Percentiles rank a stretch among this genome's conserved stretches.
Evolutionary conservation across 92 coral and sea anemone species (phyloP).

Genomic region (Galaxea fascicularis): DNA sequence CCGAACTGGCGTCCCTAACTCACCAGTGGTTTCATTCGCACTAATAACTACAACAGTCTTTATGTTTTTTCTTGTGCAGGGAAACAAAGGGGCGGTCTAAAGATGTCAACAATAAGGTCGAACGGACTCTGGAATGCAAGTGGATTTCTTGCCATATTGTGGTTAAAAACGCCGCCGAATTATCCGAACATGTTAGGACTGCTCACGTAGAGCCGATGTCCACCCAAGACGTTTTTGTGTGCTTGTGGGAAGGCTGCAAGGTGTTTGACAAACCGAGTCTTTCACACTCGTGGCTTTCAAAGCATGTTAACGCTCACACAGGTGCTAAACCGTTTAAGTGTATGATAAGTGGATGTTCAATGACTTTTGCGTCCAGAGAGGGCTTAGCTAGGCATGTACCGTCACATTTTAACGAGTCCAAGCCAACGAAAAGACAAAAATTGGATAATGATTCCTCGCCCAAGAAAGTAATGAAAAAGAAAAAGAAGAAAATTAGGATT

Average conservation of each 20-base stretch:
- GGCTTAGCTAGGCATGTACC: conserved; percentile 99
- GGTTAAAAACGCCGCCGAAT: conserved; percentile 48
- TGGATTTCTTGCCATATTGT: conserved; percentile 38
- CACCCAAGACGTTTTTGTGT: conserved; percentile 86
- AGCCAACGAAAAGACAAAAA: conserved; percentile 80
- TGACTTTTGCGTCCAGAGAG: conserved; percentile 94
- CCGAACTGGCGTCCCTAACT: background rate
- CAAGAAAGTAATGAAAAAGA: conserved; percentile 77
- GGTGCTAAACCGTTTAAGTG: conserved; percentile 98
- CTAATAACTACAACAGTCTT: background rate
- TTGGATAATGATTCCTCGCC: conserved; percentile 81
- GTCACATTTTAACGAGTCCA: conserved; percentile 90
- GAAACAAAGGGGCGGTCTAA: conserved; percentile 14
- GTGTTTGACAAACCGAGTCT: conserved; percentile 98
- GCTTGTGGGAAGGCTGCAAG: conserved; percentile 97
- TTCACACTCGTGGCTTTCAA: conserved; percentile 96
- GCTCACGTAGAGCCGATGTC: conserved; percentile 96
- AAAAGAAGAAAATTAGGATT: conserved; percentile 74
- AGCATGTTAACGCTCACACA: conserved; percentile 94
- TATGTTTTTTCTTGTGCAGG: conserved; percentile 12
- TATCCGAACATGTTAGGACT: conserved; percentile 89
- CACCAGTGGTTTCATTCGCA: background rate
- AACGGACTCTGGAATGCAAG: conserved; percentile 30
- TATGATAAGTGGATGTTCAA: conserved; percentile 89
- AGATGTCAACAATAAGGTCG: conserved; percentile 14